Evolutionary conservation across 37 sponge, comb jelly and placozoan genomes (phyloP).

Genomic region (Tethya wilhelma): DNA sequence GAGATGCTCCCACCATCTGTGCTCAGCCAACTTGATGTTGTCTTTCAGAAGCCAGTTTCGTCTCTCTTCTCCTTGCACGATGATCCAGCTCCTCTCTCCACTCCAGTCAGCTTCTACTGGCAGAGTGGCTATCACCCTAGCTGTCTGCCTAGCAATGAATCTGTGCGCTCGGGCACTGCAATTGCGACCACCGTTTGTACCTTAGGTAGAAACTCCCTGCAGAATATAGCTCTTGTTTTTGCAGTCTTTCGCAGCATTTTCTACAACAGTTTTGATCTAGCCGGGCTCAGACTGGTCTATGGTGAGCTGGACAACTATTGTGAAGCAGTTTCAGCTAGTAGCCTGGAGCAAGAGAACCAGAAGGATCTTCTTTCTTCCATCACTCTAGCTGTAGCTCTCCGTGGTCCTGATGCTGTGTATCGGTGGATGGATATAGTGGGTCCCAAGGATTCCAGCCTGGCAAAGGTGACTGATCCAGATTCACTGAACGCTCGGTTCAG

Average conservation of each 20-base stretch:
- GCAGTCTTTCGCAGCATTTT: neutral
- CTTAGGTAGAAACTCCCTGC: neutral
- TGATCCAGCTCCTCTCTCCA: conserved; percentile 40
- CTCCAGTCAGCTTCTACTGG: conserved; percentile 75
- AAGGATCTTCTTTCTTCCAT: neutral
- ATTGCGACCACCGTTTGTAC: conserved; percentile 30
- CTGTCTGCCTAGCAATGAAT: conserved; percentile 25
- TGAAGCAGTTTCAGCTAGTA: neutral
- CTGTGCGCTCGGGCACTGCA: conserved; percentile 6
- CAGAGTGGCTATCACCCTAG: conserved; percentile 28
- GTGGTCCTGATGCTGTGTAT: conserved; percentile 63
- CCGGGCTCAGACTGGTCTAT: conserved; percentile 61
- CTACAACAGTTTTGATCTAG: conserved; percentile 43
- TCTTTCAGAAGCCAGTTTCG: conserved; percentile 10
- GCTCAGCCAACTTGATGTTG: conserved; percentile 1
- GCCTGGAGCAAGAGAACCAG: neutral
- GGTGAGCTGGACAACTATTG: neutral
- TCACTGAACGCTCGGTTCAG: conserved; percentile 67
- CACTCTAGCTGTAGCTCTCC: conserved; percentile 51
- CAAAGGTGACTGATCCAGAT: conserved; percentile 67
- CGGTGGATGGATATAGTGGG: conserved; percentile 63
- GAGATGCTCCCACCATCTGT: neutral
- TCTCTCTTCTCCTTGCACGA: conserved; percentile 33
- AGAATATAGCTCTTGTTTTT: conserved; percentile 23
- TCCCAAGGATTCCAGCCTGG: conserved; percentile 53